Evolutionary conservation across 2,888 invertebrate genomes (phyloP), one percentile per base, ranked within the genome.

Genomic region (Lasioglossum marginatum): DNA sequence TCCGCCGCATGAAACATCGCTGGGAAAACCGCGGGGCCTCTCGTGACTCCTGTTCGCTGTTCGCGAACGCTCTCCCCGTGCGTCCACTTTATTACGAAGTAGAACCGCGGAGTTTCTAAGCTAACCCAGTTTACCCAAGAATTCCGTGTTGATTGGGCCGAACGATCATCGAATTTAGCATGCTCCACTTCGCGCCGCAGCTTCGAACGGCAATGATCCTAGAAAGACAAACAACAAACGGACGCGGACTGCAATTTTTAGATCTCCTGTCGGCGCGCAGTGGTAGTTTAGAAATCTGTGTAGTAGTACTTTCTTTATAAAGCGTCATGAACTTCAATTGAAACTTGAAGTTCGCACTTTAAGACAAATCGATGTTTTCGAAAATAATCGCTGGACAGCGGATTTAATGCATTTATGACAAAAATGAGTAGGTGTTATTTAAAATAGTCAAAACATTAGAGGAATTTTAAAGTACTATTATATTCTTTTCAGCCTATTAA

Each of bases 101-200:
- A 52, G 60, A 79, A 70, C 52, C 40, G 34, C n/a, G 4, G 27
- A 73, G 34, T 77, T 45, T 77, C 85, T 52, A 85, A 85, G 80
- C 77, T 85, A 85, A 85, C 81, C 85, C 73, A 85, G 73, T 80
- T 85, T 37, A 37, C 52, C 52, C 77, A 74, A 85, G 85, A 80
- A 80, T 79, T 68, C 75, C 84, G 34, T 71, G 84, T 83, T 83
- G 72, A 83, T 75, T 75, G 71, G 71, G 71, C 63, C 75, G 57
- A 71, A 79, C 66, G 68, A 77, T 72, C 84, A 75, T 63, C 75
- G 76, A 84, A 79, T 85, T 85, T 79, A 79, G 57, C 76, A 63
- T 74, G 85, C 45, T 68, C 48, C 76, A 77, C 76, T 85, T 79
- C 57, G 37, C 66, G 40, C n/a, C 4, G 45, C 34, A 45, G 16